Percentiles rank a stretch among this genome's conserved stretches.
phyloP scores from a whole-genome alignment of 2,888 invertebrate species.

The Orthosia gothica region DNA sequence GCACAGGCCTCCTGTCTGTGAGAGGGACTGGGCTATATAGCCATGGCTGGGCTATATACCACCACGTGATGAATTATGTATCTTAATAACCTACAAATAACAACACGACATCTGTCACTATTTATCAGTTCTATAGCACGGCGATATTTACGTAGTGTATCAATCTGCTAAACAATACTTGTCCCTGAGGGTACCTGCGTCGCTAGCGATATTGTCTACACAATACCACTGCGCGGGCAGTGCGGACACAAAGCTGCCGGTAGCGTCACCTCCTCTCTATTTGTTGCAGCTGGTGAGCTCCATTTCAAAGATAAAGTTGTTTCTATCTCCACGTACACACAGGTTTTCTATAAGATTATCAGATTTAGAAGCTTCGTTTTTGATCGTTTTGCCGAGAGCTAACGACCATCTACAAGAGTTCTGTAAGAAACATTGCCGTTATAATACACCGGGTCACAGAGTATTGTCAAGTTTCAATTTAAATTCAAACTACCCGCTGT shows the following conservation, averaged over 20 bases:
- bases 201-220: background rate
- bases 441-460: background rate
- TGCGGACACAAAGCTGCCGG: background rate
- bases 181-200: background rate
- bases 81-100: no score
- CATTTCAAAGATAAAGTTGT: background rate
- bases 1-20: no score
- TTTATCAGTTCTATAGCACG: background rate
- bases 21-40: no score
- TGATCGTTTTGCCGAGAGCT: background rate
- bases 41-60: no score
- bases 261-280: background rate
- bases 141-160: background rate
- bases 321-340: background rate
- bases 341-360: background rate
- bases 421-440: background rate
- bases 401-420: conserved; percentile 15
- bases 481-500: conserved; percentile 21
- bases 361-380: background rate
- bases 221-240: background rate
- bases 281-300: background rate
- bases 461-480: conserved; percentile 28
- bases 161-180: background rate
- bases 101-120: no score
- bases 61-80: no score